A percentile compares a stretch with the other conserved stretches of the same genome.
Evolutionary conservation across 1,140 invertebrate genomes (phyloP).

Genomic region (Matsumurasca onukii): DNA sequence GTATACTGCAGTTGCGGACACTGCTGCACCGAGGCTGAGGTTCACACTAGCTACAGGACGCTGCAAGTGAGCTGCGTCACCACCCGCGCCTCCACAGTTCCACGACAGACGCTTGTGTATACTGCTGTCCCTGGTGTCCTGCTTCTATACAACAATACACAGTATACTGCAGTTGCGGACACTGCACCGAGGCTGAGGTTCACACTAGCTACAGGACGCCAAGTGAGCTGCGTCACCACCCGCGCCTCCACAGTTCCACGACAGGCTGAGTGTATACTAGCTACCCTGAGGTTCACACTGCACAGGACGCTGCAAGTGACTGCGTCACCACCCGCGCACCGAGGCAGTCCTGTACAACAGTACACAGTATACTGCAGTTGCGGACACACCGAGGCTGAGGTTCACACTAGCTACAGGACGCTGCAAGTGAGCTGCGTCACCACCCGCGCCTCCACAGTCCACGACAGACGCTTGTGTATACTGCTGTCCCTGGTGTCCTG

Average conservation of each 20-base stretch:
- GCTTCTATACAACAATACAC: too few species aligned
- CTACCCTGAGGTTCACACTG: too few species aligned
- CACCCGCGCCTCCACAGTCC: constrained; percentile 54
- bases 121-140: constrained; percentile 55
- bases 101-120: constrained; percentile 69
- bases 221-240: background rate
- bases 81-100: constrained; percentile 54
- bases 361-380: background rate
- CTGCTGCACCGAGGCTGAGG: too few species aligned
- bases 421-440: constrained; percentile 46
- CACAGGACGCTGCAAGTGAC: too few species aligned
- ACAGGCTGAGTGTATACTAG: constrained; percentile 65
- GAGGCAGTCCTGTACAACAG: too few species aligned
- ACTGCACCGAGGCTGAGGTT: constrained; percentile 6
- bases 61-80: background rate
- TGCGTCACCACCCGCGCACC: too few species aligned
- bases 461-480: constrained; percentile 66
- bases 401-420: constrained; percentile 30
- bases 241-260: constrained; percentile 59
- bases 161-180: constrained; percentile 4
- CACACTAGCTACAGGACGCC: background rate
- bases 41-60: background rate
- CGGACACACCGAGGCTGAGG: constrained; percentile 1
- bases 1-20: too few species aligned
- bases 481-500: constrained; percentile 59